Evolutionary conservation across 2,888 invertebrate genomes (phyloP).

Genomic region (Drosophila villosipedis): DNA sequence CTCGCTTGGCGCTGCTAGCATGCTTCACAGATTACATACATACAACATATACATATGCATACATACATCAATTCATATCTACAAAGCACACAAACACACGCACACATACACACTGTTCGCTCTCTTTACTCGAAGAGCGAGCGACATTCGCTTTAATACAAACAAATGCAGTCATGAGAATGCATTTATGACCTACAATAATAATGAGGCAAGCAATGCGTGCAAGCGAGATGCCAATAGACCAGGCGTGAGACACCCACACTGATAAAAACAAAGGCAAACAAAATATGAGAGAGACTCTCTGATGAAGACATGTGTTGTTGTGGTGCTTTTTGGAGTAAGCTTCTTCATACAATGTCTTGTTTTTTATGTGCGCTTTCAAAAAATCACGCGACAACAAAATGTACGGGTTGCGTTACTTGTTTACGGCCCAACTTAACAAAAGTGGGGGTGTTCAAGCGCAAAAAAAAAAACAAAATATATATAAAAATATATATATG

Average conservation of each 20-base stretch:
- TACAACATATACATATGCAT: slow-evolving; percentile 47
- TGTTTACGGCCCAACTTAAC: slow-evolving; percentile 26
- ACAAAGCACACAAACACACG: neutral
- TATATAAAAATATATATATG: slow-evolving; percentile 4
- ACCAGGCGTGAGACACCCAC: slow-evolving; percentile 44
- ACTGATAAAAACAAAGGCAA: slow-evolving; percentile 22
- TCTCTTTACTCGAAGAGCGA: slow-evolving; percentile 19
- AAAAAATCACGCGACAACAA: slow-evolving; percentile 52
- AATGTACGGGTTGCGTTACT: slow-evolving; percentile 35
- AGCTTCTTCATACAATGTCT: slow-evolving; percentile 23
- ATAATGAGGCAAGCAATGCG: slow-evolving; percentile 43
- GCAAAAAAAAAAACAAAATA: slow-evolving; percentile 1
- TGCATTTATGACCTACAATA: slow-evolving; percentile 79
- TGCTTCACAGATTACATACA: slow-evolving; percentile 29
- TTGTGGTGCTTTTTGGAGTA: slow-evolving; percentile 1
- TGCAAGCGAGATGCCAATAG: slow-evolving; percentile 40
- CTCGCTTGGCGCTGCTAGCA: neutral
- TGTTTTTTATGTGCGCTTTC: slow-evolving; percentile 14
- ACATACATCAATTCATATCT: slow-evolving; percentile 27
- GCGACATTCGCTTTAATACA: slow-evolving; percentile 24
- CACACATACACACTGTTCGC: neutral
- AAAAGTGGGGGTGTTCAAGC: slow-evolving; percentile 30
- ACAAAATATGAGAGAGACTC: slow-evolving; percentile 8
- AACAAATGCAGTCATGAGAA: slow-evolving; percentile 70
- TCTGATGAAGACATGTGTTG: slow-evolving; percentile 12